These are phyloP conservation scores for Hirtodrosophila alboralis DNA, from an alignment of 2,888 invertebrate species.

Conservation along the genomic window DNA sequence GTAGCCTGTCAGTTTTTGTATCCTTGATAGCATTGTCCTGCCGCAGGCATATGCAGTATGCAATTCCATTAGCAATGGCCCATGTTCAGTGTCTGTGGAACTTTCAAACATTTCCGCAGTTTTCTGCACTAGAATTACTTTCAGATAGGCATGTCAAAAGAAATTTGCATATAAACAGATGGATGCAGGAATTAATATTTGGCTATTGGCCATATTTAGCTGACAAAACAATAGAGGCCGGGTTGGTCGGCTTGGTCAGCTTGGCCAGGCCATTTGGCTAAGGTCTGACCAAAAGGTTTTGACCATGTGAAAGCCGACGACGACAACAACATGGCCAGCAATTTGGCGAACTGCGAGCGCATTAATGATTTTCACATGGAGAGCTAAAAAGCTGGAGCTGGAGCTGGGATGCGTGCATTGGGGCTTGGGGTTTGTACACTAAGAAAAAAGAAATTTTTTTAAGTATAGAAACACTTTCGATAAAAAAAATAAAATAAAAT, in stretches of 20 bases:
- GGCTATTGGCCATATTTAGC: constrained; percentile 78
- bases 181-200: constrained; percentile 73
- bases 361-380: constrained; percentile 73
- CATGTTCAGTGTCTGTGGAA: constrained; percentile 13
- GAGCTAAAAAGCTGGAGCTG: constrained; percentile 11
- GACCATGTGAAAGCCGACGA: constrained; percentile 66
- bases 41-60: constrained; percentile 18
- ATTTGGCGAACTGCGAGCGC: constrained; percentile 52
- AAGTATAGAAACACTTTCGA: no score
- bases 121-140: constrained; percentile 62
- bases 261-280: constrained; percentile 7
- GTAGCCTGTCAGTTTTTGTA: constrained; percentile 38
- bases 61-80: constrained; percentile 32
- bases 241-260: constrained; percentile 5
- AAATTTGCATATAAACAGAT: constrained; percentile 72
- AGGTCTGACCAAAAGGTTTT: constrained; percentile 22
- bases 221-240: constrained; percentile 71
- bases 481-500: no score
- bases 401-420: constrained; percentile 34
- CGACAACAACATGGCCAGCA: constrained; percentile 45
- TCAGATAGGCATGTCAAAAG: constrained; percentile 27
- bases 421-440: constrained; percentile 13
- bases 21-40: constrained; percentile 25
- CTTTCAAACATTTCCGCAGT: constrained; percentile 73
- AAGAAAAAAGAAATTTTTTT: no score